Base-by-base conservation (phyloP, 2,888 invertebrate species). In the Drosophila monieri region DNA sequence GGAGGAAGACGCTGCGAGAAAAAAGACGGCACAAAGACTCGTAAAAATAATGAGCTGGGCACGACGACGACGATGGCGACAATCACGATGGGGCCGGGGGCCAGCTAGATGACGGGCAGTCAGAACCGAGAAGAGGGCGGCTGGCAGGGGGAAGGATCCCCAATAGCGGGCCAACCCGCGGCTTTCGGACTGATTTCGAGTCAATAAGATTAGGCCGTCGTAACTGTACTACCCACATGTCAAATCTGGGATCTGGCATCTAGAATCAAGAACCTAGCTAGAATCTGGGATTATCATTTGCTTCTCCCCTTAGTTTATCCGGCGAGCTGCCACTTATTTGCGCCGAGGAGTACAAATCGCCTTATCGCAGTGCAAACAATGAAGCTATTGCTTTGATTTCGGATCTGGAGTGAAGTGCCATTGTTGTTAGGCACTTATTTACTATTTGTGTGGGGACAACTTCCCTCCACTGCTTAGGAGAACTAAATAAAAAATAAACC, bases 31-130 rank as follows among this genome's bases (percentile, higher is more conserved):
- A 39, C 39, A 8, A 83, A 78, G 80, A 77, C 68, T 57, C 76
- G 74, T 84, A 78, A 84, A 80, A 83, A 76, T 84, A 84, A 84
- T 78, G 83, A 85, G 86, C 77, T 74, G 58, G 68, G 72, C 84
- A 83, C 84, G 83, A 78, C 60, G 49, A 52, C 70, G 49, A 52
- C 70, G 54, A 70, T 80, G 85, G 85, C 80, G 80, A 80, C 80
- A 80, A 78, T 84, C 84, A 80, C 14, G 39, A 14, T 15, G 32
- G 32, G 30, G 30, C 25, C 25, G 25, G 25, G 21, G 21, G 21
- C 21, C 21, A 21, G 21, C 21, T 23, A 23, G 21, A 23, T 23
- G 21, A 23, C 4, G 4, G 4, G 21, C 21, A 23, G 25, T 2
- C 25, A 25, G 6, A 25, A 25, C 6, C 25, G 25, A 27, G 27